Evolutionary conservation across 53 echinoderm and acorn worm genomes (phyloP), one percentile per base, ranked within the genome.

Genomic region (Astropecten irregularis): DNA sequence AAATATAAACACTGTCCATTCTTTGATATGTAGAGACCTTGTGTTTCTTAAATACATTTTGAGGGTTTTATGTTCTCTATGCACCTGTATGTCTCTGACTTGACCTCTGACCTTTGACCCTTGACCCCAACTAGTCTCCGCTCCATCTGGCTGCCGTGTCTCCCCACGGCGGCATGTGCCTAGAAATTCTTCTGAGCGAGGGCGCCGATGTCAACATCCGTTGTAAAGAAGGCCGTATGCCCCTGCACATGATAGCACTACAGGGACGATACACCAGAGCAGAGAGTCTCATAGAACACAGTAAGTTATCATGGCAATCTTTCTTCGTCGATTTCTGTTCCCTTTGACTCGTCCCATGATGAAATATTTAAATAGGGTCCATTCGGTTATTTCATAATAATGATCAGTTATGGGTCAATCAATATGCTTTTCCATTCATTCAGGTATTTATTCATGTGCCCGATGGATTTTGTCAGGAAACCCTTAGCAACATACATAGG

Each of bases 221-320:
- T 23, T 97, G 97, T 40, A 97, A 97, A 39, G 94, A 97, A 48
- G 97, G 97, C 16, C 84, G 93, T 16, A 94, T 92, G 60, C 94
- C 97, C 0, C 84, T 97, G 9, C 97, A 97, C 81, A 97, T 97
- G 97, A 97, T 94, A 55, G 97, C 97, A 13, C 85, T 97, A 3
- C 97, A 97, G 82, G 97, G 97, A 0, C 90, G 94, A 31, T 94
- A 91, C 49, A 92, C 97, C 19, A 59, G 97, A 37, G 94, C 97
- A 9, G 92, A 92, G 49, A 97, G 94, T 33, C 67, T 94, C 10
- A 88, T 94, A 36, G 94, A 97, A 79, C 92, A 94, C 56, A 90
- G 97, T 97, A 71, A 77, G 94, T 92, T 37, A 40, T 9, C 25
- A n/a, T 47, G 25, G 6, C 25, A 54, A 21, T 54, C 2, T n/a